phyloP scores from a whole-genome alignment of 2,888 invertebrate genomes.

The Habrosyne pyritoides region DNA sequence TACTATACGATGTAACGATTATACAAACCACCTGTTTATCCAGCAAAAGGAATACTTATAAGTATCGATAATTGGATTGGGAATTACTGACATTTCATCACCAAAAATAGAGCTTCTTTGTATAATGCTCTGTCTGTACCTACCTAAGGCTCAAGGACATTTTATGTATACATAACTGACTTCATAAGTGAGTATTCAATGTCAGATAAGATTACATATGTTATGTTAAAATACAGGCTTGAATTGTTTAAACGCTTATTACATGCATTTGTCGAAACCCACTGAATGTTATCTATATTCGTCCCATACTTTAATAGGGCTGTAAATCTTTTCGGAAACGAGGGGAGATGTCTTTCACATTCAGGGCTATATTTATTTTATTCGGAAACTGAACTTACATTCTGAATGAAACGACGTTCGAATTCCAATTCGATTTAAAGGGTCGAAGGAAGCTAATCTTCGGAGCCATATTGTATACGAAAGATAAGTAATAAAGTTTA shows the following conservation, averaged over 20 bases:
- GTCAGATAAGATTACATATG: background rate
- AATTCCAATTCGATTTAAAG: constrained; percentile 4
- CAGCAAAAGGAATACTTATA: constrained; percentile 36
- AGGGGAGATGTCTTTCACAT: background rate
- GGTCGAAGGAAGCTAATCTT: constrained; percentile 5
- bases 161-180: background rate
- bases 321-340: constrained; percentile 2
- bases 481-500: background rate
- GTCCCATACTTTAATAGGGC: background rate
- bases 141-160: background rate
- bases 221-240: background rate
- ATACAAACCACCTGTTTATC: constrained; percentile 16
- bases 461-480: background rate
- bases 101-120: background rate
- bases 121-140: background rate
- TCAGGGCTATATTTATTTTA: background rate
- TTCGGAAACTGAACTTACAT: constrained; percentile 1
- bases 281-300: background rate
- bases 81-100: constrained; percentile 21
- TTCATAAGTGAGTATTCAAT: background rate
- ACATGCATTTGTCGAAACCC: background rate
- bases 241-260: background rate
- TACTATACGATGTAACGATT: background rate
- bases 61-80: constrained; percentile 52
- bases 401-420: constrained; percentile 4